A percentile compares a stretch with the other conserved stretches of the same genome.
Conservation (phyloP, 2,888 invertebrate species). For the Gastracanthus pulcherrimus region DNA sequence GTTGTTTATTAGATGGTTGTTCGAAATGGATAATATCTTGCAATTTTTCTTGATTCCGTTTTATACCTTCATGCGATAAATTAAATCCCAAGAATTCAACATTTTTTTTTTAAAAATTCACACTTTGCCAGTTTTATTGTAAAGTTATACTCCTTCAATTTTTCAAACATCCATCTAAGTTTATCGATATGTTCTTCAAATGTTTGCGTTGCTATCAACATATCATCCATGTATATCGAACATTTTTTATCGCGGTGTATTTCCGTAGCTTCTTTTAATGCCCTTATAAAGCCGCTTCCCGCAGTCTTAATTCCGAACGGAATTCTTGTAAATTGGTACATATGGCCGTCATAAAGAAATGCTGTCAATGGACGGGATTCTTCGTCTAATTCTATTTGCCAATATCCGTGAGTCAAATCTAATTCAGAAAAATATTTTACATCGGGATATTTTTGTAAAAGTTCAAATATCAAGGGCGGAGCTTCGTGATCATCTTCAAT, state of each 20-base stretch:
- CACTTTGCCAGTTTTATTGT: too few relatives aligned
- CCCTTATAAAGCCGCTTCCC: background rate
- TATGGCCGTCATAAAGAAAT: background rate
- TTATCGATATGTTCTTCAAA: background rate
- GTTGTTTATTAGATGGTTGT: background rate
- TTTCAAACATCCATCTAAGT: background rate
- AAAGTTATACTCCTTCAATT: background rate
- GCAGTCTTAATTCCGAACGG: background rate
- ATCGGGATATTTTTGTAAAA: too few relatives aligned
- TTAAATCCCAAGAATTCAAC: background rate
- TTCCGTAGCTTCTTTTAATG: background rate
- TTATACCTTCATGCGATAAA: background rate
- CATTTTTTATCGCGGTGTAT: background rate
- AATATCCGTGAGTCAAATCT: too few relatives aligned
- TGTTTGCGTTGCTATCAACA: background rate
- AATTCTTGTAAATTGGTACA: background rate
- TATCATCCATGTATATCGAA: background rate
- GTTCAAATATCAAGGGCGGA: too few relatives aligned
- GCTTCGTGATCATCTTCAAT: too few relatives aligned
- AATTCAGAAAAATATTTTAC: too few relatives aligned
- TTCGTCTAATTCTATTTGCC: too few relatives aligned
- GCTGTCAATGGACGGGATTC: conserved; percentile 11
- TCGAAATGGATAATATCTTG: background rate
- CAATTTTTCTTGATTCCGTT: background rate
- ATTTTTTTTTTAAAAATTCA: background rate